These are phyloP conservation scores for Myzus persicae DNA, from an alignment of 1,140 invertebrate species.

Conservation along the genomic window DNA sequence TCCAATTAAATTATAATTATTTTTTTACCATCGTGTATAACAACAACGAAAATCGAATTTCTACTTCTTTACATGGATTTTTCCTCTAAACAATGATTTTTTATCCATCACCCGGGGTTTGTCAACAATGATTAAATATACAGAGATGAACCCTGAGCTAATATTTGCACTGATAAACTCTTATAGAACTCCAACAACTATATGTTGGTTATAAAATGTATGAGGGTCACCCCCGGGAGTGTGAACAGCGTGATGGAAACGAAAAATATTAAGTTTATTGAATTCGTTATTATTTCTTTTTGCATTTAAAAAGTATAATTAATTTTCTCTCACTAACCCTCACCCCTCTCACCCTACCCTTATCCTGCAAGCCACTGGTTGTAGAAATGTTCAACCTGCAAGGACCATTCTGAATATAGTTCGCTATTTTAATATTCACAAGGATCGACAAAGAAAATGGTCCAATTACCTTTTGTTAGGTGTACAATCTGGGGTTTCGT, in stretches of 20 bases:
- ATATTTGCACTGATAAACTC: constrained; percentile 34
- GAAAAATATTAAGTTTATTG: constrained; percentile 16
- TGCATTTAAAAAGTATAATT: constrained; percentile 36
- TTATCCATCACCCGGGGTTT: not conserved
- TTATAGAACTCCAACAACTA: constrained; percentile 7
- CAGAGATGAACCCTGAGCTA: not conserved
- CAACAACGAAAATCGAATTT: not conserved
- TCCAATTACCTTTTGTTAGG: constrained; percentile 55
- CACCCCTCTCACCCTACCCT: no score
- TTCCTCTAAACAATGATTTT: not conserved
- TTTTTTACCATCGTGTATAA: not conserved
- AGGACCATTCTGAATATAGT: not conserved
- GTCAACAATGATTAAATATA: not conserved
- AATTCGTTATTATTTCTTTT: constrained; percentile 25
- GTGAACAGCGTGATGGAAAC: not conserved
- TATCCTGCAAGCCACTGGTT: not conserved
- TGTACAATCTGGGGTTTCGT: constrained; percentile 38
- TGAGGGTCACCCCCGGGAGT: no score
- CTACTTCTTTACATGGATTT: not conserved
- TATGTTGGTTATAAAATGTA: not conserved
- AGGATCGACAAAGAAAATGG: constrained; percentile 49
- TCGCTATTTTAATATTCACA: constrained; percentile 50
- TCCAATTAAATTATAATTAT: not conserved
- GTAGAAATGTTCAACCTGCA: not conserved
- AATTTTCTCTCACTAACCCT: not conserved